Base-by-base conservation (phyloP, 2,888 invertebrate species). In the Lasioglossum marginatum region DNA sequence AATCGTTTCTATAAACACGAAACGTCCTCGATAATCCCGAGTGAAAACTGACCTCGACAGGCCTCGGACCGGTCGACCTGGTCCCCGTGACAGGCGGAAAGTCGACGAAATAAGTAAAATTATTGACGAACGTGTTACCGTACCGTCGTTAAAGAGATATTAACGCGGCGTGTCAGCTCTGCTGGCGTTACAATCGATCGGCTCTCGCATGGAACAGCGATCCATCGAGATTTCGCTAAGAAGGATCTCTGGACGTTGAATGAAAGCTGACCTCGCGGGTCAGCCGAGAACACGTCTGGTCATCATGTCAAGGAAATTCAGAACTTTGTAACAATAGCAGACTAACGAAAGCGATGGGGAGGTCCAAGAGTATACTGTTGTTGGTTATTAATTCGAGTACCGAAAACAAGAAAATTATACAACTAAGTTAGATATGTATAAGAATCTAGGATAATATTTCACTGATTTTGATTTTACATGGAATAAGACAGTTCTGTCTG, bases 301-400 rank as follows among this genome's bases (percentile, higher is more conserved):
- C 68, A 52, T 66, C 48, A 37, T 52, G 77, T 52, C 77, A 77
- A 77, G 63, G 77, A 77, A 68, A 52, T 48, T 68, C 34, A 68
- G 48, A 34, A 34, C 34, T 31, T 76, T 23, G 48, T 4, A 66
- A 77, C 66, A 66, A 66, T 66, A 34, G 6, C 66, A 14, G 16
- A 37, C 16, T 45, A 34, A 77, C 27, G 77, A 48, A 68, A 77
- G 77, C 27, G 66, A 77, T 27, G 34, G 45, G 2, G 4, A 4
- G n/a, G 40, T 48, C 34, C 66, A 43, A 66, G 66, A 31, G n/a
- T n/a, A 45, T 66, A 4, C 16, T 52, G 8, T 10, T 23, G 8
- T 52, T 10, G 23, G 23, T 52, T 52, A 14, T 31, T 66, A 31
- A 5, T 16, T 66, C 5, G 16, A 14, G 14, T 63, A 66, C 2